These are phyloP conservation scores for Mormyrus iriodes DNA, from an alignment of 2,113 vertebrate species.

Conservation along the genomic window DNA sequence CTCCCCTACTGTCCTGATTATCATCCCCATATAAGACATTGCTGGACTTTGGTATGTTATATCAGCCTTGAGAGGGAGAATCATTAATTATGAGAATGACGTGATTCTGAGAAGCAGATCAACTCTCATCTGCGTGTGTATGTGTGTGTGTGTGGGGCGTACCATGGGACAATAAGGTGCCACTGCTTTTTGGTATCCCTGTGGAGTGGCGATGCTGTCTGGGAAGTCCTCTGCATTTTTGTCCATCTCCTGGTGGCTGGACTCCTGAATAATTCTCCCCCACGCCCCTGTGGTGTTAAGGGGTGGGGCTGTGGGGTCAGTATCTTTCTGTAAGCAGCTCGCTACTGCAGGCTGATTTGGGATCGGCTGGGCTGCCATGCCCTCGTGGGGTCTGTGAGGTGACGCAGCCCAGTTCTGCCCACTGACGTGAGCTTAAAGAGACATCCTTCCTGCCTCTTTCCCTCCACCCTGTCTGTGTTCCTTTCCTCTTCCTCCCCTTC, in stretches of 20 bases:
- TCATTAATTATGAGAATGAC: conserved; percentile 11
- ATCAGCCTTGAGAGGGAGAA: background rate
- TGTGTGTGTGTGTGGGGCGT: background rate
- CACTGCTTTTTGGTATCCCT: background rate
- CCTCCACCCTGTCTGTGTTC: background rate
- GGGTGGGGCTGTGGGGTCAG: no score
- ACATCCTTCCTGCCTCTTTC: background rate
- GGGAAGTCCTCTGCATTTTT: background rate
- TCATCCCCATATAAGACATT: background rate
- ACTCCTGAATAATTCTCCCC: background rate
- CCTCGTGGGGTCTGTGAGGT: background rate
- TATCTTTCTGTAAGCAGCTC: background rate
- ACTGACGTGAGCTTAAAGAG: background rate
- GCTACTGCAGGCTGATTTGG: background rate
- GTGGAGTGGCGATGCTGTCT: background rate
- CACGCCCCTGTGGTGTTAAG: no score
- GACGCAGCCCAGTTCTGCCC: background rate
- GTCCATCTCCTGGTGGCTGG: background rate
- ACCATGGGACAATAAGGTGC: background rate
- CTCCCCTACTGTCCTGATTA: background rate
- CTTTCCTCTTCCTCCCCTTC: background rate
- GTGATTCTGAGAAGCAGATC: background rate
- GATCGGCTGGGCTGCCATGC: background rate
- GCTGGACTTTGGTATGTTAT: background rate
- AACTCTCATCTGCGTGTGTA: background rate